These are phyloP conservation scores for Rotaria socialis DNA, from an alignment of 2,888 invertebrate species.

Conservation along the genomic window DNA sequence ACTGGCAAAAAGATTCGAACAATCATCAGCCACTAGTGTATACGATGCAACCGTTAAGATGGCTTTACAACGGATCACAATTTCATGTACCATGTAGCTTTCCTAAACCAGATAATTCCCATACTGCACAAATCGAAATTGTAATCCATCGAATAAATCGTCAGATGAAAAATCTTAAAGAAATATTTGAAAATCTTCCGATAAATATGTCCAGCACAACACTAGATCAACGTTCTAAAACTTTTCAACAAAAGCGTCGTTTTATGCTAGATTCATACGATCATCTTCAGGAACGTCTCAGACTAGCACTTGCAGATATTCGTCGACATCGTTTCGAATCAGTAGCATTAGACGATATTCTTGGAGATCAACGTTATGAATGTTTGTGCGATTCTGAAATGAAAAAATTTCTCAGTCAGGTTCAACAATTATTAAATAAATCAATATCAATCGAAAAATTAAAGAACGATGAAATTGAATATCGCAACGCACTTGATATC, in stretches of 20 bases:
- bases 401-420: not conserved
- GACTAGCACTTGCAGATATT: not conserved
- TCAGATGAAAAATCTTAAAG: not conserved
- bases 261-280: not conserved
- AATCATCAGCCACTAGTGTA: too few relatives aligned
- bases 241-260: not conserved
- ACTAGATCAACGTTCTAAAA: not conserved
- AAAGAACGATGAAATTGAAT: not conserved
- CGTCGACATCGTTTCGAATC: not conserved
- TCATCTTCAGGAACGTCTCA: not conserved
- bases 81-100: not conserved
- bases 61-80: not conserved
- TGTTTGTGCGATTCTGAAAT: not conserved
- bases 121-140: not conserved
- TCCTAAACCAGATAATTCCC: not conserved
- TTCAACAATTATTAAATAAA: not conserved
- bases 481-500: not conserved
- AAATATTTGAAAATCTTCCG: not conserved
- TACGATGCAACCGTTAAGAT: too few relatives aligned
- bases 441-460: not conserved
- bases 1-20: too few relatives aligned
- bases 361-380: not conserved
- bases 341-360: not conserved
- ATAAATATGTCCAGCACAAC: not conserved
- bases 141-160: not conserved